Evolutionary conservation across 2,797 vertebrate species (phyloP).

Genomic region (Microtus agrestis): DNA sequence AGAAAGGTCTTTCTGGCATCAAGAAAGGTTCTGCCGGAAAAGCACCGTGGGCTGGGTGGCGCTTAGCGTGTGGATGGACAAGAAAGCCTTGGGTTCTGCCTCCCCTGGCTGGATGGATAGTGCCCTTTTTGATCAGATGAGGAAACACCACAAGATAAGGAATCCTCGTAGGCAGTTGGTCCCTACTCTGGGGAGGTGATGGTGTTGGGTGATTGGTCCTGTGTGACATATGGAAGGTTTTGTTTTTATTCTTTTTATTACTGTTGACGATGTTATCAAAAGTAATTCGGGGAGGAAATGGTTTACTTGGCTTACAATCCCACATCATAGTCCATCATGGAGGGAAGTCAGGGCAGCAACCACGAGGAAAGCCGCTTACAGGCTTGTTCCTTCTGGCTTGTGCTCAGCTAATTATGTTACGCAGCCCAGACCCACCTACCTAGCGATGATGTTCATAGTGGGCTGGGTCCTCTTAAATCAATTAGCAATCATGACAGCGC

Average conservation of each 20-base stretch:
- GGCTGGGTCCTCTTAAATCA: neutral
- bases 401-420: neutral
- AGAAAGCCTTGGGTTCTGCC: neutral
- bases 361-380: neutral
- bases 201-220: neutral
- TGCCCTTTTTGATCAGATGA: neutral
- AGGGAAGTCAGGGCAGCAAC: neutral
- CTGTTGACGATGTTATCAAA: neutral
- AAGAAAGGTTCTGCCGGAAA: neutral
- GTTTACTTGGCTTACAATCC: neutral
- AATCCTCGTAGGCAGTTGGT: neutral
- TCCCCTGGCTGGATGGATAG: no score
- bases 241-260: neutral
- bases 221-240: neutral
- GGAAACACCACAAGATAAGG: neutral
- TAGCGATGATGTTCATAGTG: neutral
- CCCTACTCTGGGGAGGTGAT: neutral
- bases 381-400: neutral
- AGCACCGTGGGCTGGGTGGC: neutral
- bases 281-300: neutral
- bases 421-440: neutral
- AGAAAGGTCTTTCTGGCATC: neutral
- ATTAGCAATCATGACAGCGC: neutral
- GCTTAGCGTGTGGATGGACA: neutral
- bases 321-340: neutral